Conservation (phyloP, 2,113 vertebrate genomes). For the Cryptomyrus ogoouensis region DNA sequence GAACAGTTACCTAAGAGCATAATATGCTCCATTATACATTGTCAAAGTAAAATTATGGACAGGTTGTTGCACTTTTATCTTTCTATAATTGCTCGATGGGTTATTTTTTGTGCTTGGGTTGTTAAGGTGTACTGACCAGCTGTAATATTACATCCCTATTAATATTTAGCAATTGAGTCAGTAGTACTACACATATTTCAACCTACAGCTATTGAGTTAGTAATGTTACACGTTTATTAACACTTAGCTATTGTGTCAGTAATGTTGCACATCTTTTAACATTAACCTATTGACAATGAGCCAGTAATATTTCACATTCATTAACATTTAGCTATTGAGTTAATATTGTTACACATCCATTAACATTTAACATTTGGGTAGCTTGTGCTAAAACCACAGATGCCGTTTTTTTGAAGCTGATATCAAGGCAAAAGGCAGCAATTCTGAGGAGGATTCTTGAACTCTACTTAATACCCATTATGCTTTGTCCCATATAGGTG, state of each 20-base stretch:
- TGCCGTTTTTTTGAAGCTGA: neutral
- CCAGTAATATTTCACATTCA: neutral
- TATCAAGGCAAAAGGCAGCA: neutral
- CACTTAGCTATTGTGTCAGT: neutral
- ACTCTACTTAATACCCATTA: neutral
- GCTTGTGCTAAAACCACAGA: neutral
- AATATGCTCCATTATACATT: neutral
- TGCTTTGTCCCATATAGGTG: neutral
- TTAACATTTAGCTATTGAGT: neutral
- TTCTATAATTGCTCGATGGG: neutral
- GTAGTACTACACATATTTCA: neutral
- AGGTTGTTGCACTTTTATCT: neutral
- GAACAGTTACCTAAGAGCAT: neutral
- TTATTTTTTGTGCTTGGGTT: neutral
- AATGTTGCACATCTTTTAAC: neutral
- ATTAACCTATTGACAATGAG: neutral
- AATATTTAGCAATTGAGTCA: neutral
- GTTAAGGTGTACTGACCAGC: neutral
- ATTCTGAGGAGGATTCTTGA: neutral
- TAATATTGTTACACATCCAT: neutral
- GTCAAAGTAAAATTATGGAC: neutral
- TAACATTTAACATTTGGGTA: neutral
- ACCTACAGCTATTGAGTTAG: neutral
- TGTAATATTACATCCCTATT: neutral
- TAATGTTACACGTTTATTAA: neutral